A percentile compares a stretch with the other conserved stretches of the same genome.
Evolutionary conservation across 2,888 invertebrate genomes (phyloP).

Genomic region (Caenorhabditis virilis): DNA sequence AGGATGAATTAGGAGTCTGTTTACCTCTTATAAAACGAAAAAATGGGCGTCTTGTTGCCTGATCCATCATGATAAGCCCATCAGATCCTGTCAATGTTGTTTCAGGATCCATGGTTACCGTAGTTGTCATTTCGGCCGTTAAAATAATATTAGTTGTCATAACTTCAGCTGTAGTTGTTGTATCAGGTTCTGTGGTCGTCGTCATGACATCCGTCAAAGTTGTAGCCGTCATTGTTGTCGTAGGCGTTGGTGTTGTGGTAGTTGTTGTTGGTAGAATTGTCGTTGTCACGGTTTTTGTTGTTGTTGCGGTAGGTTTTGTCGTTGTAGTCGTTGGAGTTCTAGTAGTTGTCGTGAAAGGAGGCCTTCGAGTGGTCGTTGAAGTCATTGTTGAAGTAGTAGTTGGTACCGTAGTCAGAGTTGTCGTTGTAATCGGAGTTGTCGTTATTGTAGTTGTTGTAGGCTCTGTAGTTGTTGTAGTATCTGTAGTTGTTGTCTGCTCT

Average conservation of each 20-base stretch:
- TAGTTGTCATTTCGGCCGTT: not conserved
- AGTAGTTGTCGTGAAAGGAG: constrained; percentile 1
- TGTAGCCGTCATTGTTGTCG: constrained; percentile 4
- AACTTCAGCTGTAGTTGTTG: not conserved
- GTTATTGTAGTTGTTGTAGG: not conserved
- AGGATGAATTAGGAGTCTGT: not conserved
- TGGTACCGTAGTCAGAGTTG: not conserved
- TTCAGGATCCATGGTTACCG: not conserved
- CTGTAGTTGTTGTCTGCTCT: not conserved
- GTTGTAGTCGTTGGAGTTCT: not conserved
- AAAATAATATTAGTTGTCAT: not conserved
- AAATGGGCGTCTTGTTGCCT: not conserved
- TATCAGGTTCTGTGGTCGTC: too few relatives aligned
- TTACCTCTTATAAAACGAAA: not conserved
- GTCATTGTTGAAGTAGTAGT: constrained; percentile 6
- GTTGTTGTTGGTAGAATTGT: not conserved
- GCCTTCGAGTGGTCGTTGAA: constrained; percentile 1
- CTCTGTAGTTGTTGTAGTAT: not conserved
- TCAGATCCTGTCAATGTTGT: not conserved
- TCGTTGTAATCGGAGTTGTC: too few relatives aligned
- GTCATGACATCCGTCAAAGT: too few relatives aligned
- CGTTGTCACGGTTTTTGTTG: constrained; percentile 1
- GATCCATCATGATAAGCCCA: not conserved
- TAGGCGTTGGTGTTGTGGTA: not conserved
- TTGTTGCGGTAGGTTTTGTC: not conserved